Evolutionary conservation across 23 tunicate species (phyloP).

Genomic region (Aplidium turbinatum): DNA sequence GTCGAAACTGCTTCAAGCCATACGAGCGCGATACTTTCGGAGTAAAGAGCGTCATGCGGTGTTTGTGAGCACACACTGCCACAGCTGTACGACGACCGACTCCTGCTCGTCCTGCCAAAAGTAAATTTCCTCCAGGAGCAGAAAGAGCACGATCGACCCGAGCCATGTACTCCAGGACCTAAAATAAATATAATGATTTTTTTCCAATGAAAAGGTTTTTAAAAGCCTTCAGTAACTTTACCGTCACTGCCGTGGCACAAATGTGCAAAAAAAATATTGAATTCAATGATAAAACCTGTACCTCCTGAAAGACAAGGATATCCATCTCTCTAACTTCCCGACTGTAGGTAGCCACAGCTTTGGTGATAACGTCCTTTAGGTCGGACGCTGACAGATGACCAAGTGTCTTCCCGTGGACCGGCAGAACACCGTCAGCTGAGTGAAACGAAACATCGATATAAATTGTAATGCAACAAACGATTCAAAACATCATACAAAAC

Average conservation of each 20-base stretch:
- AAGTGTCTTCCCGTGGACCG: slow-evolving; percentile 73
- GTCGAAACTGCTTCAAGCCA: slow-evolving; percentile 81
- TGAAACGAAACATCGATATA: neutral
- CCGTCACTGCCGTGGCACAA: too few species aligned
- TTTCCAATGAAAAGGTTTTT: too few species aligned
- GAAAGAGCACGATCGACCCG: slow-evolving; percentile 84
- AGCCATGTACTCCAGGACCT: slow-evolving; percentile 90
- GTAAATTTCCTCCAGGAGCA: slow-evolving; percentile 66
- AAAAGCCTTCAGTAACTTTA: too few species aligned
- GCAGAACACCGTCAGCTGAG: slow-evolving; percentile 49
- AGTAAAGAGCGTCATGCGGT: slow-evolving; percentile 75
- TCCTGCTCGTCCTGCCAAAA: slow-evolving; percentile 84
- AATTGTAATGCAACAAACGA: neutral
- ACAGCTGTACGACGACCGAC: slow-evolving; percentile 89
- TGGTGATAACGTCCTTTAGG: slow-evolving; percentile 57
- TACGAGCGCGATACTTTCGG: slow-evolving; percentile 83
- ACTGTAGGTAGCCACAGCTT: slow-evolving; percentile 77
- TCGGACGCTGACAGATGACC: slow-evolving; percentile 71
- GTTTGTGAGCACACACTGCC: slow-evolving; percentile 82
- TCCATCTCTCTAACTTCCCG: slow-evolving; percentile 85
- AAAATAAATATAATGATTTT: neutral
- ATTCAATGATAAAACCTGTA: neutral
- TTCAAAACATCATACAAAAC: too few species aligned
- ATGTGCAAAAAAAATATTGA: neutral
- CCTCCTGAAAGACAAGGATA: slow-evolving; percentile 77